A percentile compares a stretch with the other conserved stretches of the same genome.
These are phyloP conservation scores for Sylvia atricapilla DNA, from an alignment of 2,113 vertebrate genomes.

Conservation along the genomic window DNA sequence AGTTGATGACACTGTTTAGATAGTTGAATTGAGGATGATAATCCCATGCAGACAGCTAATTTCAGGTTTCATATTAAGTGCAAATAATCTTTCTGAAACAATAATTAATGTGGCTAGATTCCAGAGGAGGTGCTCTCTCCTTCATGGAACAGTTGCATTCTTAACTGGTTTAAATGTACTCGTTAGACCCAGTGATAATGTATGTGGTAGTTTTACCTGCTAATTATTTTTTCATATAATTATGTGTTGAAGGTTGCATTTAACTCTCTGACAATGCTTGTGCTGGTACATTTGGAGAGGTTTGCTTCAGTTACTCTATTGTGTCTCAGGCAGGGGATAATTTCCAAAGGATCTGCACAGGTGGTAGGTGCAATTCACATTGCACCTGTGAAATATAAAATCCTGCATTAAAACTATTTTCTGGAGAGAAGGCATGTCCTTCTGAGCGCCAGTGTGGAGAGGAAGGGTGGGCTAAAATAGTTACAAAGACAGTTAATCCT, in stretches of 20 bases:
- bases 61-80: neutral
- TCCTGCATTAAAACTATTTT: neutral
- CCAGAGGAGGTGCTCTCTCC: neutral
- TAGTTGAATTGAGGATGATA: neutral
- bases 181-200: neutral
- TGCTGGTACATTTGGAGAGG: neutral
- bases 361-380: accelerated
- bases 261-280: neutral
- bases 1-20: neutral
- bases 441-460: neutral
- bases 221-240: neutral
- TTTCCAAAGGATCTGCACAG: neutral
- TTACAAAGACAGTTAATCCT: neutral
- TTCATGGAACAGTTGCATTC: neutral
- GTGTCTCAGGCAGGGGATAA: neutral
- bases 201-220: neutral
- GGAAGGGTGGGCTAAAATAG: neutral
- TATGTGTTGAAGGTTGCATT: neutral
- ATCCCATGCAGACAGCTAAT: neutral
- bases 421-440: neutral
- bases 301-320: neutral
- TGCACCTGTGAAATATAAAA: neutral
- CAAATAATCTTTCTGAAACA: neutral
- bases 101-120: neutral
- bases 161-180: neutral